Evolutionary conservation across 2,888 invertebrate species (phyloP).

Genomic region (Drosophila helvetica): DNA sequence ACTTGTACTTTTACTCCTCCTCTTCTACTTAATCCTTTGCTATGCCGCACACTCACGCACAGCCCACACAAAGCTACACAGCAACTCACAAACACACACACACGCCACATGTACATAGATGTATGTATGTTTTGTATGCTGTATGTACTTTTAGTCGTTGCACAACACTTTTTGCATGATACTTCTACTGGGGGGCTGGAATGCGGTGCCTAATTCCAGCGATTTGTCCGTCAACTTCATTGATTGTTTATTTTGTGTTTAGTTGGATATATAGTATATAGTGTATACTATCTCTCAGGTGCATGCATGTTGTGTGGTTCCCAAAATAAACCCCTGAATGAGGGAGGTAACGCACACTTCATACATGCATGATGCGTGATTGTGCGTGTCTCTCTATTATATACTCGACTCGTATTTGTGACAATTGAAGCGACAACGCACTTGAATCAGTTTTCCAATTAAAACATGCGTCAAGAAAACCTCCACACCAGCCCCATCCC

Average conservation of each 20-base stretch:
- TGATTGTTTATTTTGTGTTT: conserved; percentile 23
- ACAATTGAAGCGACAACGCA: conserved; percentile 29
- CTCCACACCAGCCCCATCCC: neutral
- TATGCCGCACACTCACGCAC: conserved; percentile 49
- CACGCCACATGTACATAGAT: conserved; percentile 9
- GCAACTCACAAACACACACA: conserved; percentile 18
- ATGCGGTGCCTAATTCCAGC: neutral
- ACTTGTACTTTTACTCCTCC: neutral
- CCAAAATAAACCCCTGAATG: conserved; percentile 22
- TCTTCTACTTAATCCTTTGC: conserved; percentile 35
- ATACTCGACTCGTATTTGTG: neutral
- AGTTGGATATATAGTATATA: neutral
- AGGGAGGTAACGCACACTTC: conserved; percentile 8
- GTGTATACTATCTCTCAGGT: conserved; percentile 3
- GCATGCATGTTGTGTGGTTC: conserved; percentile 21
- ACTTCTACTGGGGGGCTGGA: neutral
- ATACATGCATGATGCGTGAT: conserved; percentile 4
- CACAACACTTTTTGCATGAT: conserved; percentile 31
- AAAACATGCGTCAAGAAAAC: conserved; percentile 29
- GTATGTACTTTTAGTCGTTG: conserved; percentile 25
- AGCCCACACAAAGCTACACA: conserved; percentile 26
- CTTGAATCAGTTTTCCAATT: conserved; percentile 37
- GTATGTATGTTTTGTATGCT: conserved; percentile 22
- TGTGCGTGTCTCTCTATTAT: conserved; percentile 26
- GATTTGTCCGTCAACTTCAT: conserved; percentile 35